Base-by-base conservation (phyloP, 2,888 invertebrate species). In the Hirtodrosophila histrioides region DNA sequence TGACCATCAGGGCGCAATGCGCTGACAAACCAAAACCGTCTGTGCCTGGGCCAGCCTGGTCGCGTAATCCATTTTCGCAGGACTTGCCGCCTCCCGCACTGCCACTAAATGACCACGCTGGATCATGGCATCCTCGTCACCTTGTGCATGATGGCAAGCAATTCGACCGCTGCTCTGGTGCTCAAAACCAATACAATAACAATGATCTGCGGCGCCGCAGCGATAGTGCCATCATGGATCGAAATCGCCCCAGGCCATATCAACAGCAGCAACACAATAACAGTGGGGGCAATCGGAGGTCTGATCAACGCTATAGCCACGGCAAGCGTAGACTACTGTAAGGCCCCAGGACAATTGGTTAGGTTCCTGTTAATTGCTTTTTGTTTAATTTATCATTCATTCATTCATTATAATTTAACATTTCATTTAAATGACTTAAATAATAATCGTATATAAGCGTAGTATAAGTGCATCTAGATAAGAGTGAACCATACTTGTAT, bases 1-100 rank as follows among this genome's bases (percentile, higher is more conserved):
- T 96, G 27, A 90, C 91, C 29, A 89, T 95, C 29, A 92, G 88
- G 54, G 77, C 60, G 23, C 85, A 89, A 44, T 71, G 61, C 3
- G 63, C 50, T 11, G 84, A 86, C 7, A 69, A 55, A 24, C 27
- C 60, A 9, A 68, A 66, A 33, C 0, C 29, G 1, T 31, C 40
- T 0, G 5, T 5, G 4, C 35, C 29, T 6, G 53, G 36, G 9
- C 69, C 36, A 27, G 23, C n/a, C 4, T 36, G 60, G 8, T 8
- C 17, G 4, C 72, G 50, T 1, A 81, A 84, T 50, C 76, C 70
- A 0, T 81, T 76, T 36, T 23, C 37, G 6, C 35, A 61, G 0
- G 84, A 80, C 3, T 3, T 60, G 11, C 43, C 40, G 0, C 10
- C 61, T 0, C 43, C 35, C 0, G 27, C 36, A 3, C 6, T 40